phyloP scores from a whole-genome alignment of 2,888 invertebrate species.

The Tromatobia lineatoria region DNA sequence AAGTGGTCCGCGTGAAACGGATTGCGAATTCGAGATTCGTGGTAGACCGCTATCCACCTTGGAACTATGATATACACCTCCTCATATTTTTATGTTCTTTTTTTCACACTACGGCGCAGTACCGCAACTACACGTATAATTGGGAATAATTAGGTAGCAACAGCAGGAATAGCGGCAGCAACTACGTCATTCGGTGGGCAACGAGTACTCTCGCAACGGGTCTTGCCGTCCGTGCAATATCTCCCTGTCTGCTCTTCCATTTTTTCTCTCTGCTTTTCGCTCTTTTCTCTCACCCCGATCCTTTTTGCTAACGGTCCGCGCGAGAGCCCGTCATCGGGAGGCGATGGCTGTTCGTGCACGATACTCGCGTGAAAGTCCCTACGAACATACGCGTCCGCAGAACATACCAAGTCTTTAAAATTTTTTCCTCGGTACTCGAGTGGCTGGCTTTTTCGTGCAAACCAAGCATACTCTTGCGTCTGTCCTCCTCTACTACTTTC shows the following conservation, averaged over 20 bases:
- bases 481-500: slow-evolving; percentile 20
- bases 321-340: slow-evolving; percentile 55
- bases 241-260: slow-evolving; percentile 50
- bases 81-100: slow-evolving; percentile 37
- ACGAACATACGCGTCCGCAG: slow-evolving; percentile 35
- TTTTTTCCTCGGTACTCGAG: slow-evolving; percentile 40
- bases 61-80: slow-evolving; percentile 41
- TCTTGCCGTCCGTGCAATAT: slow-evolving; percentile 61
- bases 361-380: slow-evolving; percentile 47
- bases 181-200: slow-evolving; percentile 74
- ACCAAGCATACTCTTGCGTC: background rate
- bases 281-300: slow-evolving; percentile 42
- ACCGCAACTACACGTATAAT: slow-evolving; percentile 78
- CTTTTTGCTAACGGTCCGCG: slow-evolving; percentile 59
- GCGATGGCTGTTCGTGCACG: slow-evolving; percentile 46
- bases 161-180: slow-evolving; percentile 21
- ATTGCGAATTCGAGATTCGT: slow-evolving; percentile 47
- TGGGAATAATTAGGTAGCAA: slow-evolving; percentile 81
- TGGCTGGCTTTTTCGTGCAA: slow-evolving; percentile 21
- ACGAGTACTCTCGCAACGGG: slow-evolving; percentile 51
- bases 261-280: slow-evolving; percentile 15
- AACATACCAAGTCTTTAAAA: slow-evolving; percentile 43
- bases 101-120: slow-evolving; percentile 58
- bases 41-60: slow-evolving; percentile 45
- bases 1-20: slow-evolving; percentile 45